Percentiles rank a stretch among this genome's conserved stretches.
phyloP scores from a whole-genome alignment of 2,888 invertebrate species.

The Galerucella calmariensis region DNA sequence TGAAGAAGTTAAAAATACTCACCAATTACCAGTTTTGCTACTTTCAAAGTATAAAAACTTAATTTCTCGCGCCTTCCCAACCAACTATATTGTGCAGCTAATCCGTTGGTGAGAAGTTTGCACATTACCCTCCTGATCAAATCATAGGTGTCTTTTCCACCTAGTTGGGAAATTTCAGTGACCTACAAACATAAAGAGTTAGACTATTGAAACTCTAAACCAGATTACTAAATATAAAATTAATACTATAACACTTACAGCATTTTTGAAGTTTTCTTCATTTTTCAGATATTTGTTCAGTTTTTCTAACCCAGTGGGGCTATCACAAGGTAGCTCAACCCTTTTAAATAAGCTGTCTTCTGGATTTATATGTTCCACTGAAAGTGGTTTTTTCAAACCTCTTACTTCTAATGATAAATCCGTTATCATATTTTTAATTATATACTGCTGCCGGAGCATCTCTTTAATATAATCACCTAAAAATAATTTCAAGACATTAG shows the following conservation, averaged over 20 bases:
- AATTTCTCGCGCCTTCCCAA: slow-evolving; percentile 10
- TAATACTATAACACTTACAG: slow-evolving; percentile 7
- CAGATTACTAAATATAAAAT: slow-evolving; percentile 12
- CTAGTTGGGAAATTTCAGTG: background rate
- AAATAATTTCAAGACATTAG: slow-evolving; percentile 9
- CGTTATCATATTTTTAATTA: no score
- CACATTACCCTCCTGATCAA: slow-evolving; percentile 14
- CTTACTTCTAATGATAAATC: no score
- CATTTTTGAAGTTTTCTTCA: background rate
- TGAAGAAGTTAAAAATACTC: background rate
- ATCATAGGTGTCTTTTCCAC: slow-evolving; percentile 19
- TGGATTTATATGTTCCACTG: slow-evolving; percentile 5
- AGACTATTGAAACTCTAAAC: slow-evolving; percentile 1
- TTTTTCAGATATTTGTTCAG: slow-evolving; percentile 10
- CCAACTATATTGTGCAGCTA: slow-evolving; percentile 13
- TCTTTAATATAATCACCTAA: slow-evolving; percentile 22
- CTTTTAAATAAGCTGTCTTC: slow-evolving; percentile 11
- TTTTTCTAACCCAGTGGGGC: slow-evolving; percentile 4
- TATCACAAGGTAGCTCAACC: slow-evolving; percentile 10
- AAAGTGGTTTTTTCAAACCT: background rate
- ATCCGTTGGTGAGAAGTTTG: background rate
- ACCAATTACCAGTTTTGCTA: slow-evolving; percentile 17
- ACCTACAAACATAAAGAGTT: background rate
- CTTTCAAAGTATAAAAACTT: slow-evolving; percentile 13
- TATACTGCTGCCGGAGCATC: background rate